Conservation (phyloP, 2,888 invertebrate species). For the Thera britannica region DNA sequence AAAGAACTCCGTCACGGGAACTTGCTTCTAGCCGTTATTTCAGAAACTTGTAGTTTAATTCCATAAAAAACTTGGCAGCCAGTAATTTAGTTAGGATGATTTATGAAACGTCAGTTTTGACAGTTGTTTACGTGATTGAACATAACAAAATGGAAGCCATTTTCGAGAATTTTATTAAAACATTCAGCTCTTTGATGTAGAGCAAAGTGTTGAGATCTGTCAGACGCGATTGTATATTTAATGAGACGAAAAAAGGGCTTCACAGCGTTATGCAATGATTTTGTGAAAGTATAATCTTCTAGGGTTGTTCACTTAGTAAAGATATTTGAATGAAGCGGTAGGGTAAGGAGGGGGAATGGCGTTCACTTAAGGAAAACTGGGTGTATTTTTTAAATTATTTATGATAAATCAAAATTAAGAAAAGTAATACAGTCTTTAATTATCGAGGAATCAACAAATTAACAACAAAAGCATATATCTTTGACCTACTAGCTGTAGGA, state of each 20-base stretch:
- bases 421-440: too few relatives aligned
- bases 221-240: constrained; percentile 17
- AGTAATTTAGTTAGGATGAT: constrained; percentile 35
- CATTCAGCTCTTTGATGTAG: constrained; percentile 26
- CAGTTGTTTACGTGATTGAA: constrained; percentile 33
- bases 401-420: too few relatives aligned
- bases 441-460: too few relatives aligned
- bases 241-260: constrained; percentile 8
- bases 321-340: too few relatives aligned
- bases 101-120: constrained; percentile 31
- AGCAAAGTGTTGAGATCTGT: constrained; percentile 21
- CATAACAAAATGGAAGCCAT: constrained; percentile 36
- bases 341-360: too few relatives aligned
- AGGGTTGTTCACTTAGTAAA: too few relatives aligned
- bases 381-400: too few relatives aligned
- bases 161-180: constrained; percentile 14
- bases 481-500: too few relatives aligned
- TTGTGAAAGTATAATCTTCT: not conserved
- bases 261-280: not conserved
- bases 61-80: constrained; percentile 15
- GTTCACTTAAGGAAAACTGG: too few relatives aligned
- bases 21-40: not conserved
- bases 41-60: not conserved
- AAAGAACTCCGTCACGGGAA: not conserved
- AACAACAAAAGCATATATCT: too few relatives aligned